phyloP scores from a whole-genome alignment of 2,797 vertebrate genomes.

The Mallotus villosus region DNA sequence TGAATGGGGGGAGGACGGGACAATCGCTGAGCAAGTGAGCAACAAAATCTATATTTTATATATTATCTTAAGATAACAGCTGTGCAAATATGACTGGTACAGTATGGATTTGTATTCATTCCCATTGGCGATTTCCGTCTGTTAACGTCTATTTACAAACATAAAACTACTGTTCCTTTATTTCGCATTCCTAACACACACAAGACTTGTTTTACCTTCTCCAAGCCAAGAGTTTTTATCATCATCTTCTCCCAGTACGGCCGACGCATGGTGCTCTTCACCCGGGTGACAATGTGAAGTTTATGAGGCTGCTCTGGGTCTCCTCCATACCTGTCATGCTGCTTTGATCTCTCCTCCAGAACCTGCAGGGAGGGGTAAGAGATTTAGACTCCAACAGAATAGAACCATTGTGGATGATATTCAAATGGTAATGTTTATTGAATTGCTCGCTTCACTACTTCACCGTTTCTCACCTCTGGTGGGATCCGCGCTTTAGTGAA shows the following conservation, averaged over 20 bases:
- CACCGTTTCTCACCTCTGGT: conserved; percentile 57
- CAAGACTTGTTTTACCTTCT: conserved; percentile 74
- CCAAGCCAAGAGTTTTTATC: conserved; percentile 80
- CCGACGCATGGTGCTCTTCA: conserved; percentile 78
- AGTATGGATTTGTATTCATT: too few species aligned
- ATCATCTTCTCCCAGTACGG: conserved; percentile 94
- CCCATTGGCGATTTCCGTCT: too few species aligned
- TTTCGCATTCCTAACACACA: background rate
- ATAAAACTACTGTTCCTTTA: background rate
- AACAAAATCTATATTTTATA: too few species aligned
- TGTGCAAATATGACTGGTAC: too few species aligned
- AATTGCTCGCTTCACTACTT: background rate
- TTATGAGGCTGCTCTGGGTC: conserved; percentile 91
- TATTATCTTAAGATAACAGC: too few species aligned
- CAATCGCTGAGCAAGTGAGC: background rate
- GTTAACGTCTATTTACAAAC: too few species aligned
- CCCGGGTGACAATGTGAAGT: conserved; percentile 87
- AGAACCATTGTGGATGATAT: background rate
- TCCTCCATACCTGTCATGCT: conserved; percentile 91
- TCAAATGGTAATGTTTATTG: background rate
- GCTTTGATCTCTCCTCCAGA: conserved; percentile 81
- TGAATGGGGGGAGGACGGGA: conserved; percentile 44
- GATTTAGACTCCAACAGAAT: background rate
- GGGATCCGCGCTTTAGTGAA: conserved; percentile 72
- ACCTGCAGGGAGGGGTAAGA: conserved; percentile 63